Conservation (phyloP, 2,797 vertebrate genomes). For the Acrocephalus scirpaceus region DNA sequence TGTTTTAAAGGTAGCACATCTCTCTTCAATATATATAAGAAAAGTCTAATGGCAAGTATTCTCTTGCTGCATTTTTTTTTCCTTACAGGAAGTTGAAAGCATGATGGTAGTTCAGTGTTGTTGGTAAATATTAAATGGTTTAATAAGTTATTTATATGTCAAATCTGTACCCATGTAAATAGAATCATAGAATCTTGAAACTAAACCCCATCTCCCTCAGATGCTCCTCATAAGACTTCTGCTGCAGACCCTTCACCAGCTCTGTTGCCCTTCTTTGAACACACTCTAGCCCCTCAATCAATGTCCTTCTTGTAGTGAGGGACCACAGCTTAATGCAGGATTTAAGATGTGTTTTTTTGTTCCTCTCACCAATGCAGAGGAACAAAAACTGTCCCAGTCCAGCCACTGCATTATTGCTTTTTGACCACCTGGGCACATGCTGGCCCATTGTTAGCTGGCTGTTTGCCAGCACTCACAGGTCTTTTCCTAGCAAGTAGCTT, state of each 20-base stretch:
- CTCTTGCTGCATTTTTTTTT: not conserved
- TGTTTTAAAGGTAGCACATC: not conserved
- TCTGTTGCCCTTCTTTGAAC: not conserved
- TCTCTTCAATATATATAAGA: not conserved
- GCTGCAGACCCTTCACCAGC: not conserved
- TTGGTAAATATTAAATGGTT: not conserved
- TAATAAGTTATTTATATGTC: not conserved
- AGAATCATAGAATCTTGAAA: not conserved
- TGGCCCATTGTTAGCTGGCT: not conserved
- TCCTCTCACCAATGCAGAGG: not conserved
- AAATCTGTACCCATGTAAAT: not conserved
- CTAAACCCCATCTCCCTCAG: not conserved
- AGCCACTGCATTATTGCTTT: not conserved
- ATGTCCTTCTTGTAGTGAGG: not conserved
- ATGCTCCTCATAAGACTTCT: not conserved
- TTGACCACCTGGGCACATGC: not conserved
- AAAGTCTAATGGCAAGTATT: not conserved
- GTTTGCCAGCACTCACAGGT: not conserved
- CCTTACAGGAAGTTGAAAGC: not conserved
- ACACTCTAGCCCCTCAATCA: accelerated
- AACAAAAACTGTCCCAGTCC: not conserved
- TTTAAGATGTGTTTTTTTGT: not conserved
- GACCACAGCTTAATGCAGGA: not conserved
- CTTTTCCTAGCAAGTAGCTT: not conserved
- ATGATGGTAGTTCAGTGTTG: not conserved